These are phyloP conservation scores for Thymallus thymallus DNA, from an alignment of 2,113 vertebrate species.

Conservation along the genomic window DNA sequence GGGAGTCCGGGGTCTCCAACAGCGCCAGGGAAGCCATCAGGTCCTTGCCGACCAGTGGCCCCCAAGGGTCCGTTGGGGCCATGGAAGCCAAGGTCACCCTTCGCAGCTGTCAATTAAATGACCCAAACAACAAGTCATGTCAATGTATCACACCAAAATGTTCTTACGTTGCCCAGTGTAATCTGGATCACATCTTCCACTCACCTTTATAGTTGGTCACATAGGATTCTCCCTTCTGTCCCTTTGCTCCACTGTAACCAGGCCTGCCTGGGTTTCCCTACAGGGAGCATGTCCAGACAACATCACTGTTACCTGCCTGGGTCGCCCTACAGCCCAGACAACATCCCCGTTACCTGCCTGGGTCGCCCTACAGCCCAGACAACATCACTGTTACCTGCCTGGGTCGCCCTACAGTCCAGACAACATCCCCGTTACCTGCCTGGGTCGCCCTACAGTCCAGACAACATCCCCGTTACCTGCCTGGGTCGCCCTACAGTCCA, in stretches of 20 bases:
- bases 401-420: no score
- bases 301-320: no score
- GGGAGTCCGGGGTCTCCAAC: no score
- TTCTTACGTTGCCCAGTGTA: not conserved
- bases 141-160: not conserved
- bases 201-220: not conserved
- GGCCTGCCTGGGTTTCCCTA: not conserved
- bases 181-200: not conserved
- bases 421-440: no score
- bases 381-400: no score
- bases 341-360: no score
- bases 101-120: not conserved
- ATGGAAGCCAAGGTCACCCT: not conserved
- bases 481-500: no score
- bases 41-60: not conserved
- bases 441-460: no score
- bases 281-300: not conserved
- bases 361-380: no score
- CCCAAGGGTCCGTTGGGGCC: not conserved
- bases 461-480: no score
- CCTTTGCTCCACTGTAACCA: constrained; percentile 2
- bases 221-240: constrained; percentile 2
- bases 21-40: not conserved
- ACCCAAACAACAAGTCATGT: not conserved
- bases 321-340: no score